phyloP scores from a whole-genome alignment of 1,140 invertebrate genomes.

The Ctenoplectra terminalis region DNA sequence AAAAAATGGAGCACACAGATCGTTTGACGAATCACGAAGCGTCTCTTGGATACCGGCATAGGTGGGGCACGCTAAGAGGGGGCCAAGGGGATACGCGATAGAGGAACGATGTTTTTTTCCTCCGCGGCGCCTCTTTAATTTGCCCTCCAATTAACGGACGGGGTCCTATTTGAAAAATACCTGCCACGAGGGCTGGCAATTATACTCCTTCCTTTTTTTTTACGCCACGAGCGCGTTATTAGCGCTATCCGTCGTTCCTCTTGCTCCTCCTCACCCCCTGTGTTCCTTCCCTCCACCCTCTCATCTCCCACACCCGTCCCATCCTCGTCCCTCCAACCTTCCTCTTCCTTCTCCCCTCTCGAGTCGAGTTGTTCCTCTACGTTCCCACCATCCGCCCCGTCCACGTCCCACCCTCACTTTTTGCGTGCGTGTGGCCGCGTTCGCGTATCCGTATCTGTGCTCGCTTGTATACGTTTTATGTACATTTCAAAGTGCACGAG shows the following conservation, averaged over 20 bases:
- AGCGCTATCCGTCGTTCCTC: conserved; percentile 72
- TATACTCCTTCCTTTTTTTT: conserved; percentile 73
- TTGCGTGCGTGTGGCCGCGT: conserved; percentile 53
- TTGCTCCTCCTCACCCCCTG: conserved; percentile 29
- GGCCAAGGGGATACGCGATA: conserved; percentile 36
- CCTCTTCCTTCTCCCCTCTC: not conserved
- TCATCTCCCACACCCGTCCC: not conserved
- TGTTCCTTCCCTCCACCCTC: not conserved
- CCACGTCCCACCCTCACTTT: conserved; percentile 38
- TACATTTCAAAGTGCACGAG: conserved; percentile 51
- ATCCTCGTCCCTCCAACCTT: not conserved
- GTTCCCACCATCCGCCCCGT: conserved; percentile 29
- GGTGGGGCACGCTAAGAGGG: conserved; percentile 51
- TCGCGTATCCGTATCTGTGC: conserved; percentile 38
- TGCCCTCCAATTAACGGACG: conserved; percentile 75
- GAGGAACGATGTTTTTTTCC: conserved; percentile 68
- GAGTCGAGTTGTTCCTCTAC: conserved; percentile 33
- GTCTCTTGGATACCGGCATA: conserved; percentile 56
- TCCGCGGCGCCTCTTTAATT: conserved; percentile 74
- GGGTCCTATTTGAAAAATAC: conserved; percentile 74
- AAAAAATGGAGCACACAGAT: conserved; percentile 61
- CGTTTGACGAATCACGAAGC: conserved; percentile 68
- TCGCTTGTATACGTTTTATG: conserved; percentile 50
- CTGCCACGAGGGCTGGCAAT: conserved; percentile 73
- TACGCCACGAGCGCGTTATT: conserved; percentile 73